Evolutionary conservation across 2,888 invertebrate species (phyloP).

Genomic region (Protophormia terraenovae): DNA sequence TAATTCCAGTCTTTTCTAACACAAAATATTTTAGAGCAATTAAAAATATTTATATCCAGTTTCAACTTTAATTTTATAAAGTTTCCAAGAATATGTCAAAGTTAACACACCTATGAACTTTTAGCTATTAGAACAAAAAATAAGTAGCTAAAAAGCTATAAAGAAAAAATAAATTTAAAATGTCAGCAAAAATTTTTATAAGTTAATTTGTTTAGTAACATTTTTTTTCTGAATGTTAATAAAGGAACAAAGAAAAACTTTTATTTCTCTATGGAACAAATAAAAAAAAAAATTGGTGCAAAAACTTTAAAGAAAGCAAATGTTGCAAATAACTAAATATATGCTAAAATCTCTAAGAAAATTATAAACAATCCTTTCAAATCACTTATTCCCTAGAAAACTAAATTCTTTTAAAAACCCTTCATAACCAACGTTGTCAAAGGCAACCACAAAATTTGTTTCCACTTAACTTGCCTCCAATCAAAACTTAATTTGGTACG

Average conservation of each 20-base stretch:
- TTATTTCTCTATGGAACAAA: conserved; percentile 10
- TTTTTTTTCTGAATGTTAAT: background rate
- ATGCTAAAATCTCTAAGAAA: background rate
- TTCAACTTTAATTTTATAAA: too few species aligned
- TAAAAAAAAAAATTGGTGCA: background rate
- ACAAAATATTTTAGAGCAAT: too few species aligned
- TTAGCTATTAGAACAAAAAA: too few species aligned
- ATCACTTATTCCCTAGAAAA: background rate
- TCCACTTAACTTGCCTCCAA: conserved; percentile 20
- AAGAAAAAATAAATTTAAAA: conserved; percentile 52
- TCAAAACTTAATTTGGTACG: conserved; percentile 32
- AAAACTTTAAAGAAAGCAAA: background rate
- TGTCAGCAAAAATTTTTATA: conserved; percentile 54
- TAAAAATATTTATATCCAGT: too few species aligned
- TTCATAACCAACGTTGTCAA: conserved; percentile 3
- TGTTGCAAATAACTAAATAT: background rate
- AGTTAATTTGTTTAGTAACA: conserved; percentile 62
- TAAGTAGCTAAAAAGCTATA: background rate
- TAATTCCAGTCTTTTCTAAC: too few species aligned
- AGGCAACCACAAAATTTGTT: conserved; percentile 15
- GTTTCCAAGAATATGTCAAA: too few species aligned
- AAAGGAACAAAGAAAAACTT: background rate
- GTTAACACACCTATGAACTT: too few species aligned
- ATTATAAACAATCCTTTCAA: background rate
- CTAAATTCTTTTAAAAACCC: background rate